phyloP scores from a whole-genome alignment of 2,113 vertebrate genomes.

The Charadrius vociferus region DNA sequence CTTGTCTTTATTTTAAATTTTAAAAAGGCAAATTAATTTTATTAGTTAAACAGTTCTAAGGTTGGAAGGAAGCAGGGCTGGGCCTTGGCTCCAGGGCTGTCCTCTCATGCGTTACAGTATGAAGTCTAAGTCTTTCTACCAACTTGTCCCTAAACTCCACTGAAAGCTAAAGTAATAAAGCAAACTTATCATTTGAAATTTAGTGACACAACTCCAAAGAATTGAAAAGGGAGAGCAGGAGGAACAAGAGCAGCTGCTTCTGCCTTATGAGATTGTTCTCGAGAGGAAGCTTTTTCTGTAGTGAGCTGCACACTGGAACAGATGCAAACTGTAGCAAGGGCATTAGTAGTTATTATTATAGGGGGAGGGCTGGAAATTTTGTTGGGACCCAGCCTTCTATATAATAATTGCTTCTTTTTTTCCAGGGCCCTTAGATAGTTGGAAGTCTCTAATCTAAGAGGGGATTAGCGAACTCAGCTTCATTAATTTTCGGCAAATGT shows the following conservation, averaged over 20 bases:
- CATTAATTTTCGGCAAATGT: conserved; percentile 45
- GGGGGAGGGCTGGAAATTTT: conserved; percentile 33
- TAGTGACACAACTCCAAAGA: conserved; percentile 59
- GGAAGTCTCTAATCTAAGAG: conserved; percentile 9
- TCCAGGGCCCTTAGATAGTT: background rate
- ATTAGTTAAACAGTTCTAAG: conserved; percentile 38
- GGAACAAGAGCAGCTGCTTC: conserved; percentile 69
- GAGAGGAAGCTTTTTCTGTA: conserved; percentile 34
- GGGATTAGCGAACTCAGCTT: conserved; percentile 24
- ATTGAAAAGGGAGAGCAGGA: conserved; percentile 45
- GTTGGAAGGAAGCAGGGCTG: background rate
- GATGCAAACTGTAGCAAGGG: conserved; percentile 48
- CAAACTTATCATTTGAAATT: conserved; percentile 64
- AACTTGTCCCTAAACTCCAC: conserved; percentile 3
- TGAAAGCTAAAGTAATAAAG: conserved; percentile 62
- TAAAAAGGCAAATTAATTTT: conserved; percentile 67
- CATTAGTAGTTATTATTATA: conserved; percentile 58
- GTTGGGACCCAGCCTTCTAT: conserved; percentile 1
- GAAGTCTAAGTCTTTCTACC: conserved; percentile 28
- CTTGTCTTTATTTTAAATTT: conserved; percentile 70
- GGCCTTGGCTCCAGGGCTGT: background rate
- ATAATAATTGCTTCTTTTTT: background rate
- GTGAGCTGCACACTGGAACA: conserved; percentile 21
- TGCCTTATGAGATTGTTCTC: conserved; percentile 66
- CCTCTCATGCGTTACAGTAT: conserved; percentile 30